Conservation (phyloP, 2,113 vertebrate species). For the Engystomops pustulosus region DNA sequence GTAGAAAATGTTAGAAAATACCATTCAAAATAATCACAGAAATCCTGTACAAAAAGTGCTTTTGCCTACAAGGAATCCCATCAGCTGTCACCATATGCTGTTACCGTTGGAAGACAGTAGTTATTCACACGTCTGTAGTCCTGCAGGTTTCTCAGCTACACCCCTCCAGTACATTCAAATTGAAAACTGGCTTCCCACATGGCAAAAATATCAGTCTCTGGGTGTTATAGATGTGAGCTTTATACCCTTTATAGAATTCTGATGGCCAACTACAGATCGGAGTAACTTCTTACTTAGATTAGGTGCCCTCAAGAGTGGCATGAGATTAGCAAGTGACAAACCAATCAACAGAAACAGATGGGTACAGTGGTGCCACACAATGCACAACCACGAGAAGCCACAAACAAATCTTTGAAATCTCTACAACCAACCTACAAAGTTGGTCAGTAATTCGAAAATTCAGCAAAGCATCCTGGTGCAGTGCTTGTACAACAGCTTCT, state of each 20-base stretch:
- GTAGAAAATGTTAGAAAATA: too few relatives aligned
- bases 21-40: too few relatives aligned
- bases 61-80: neutral
- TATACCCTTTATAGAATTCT: neutral
- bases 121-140: slow-evolving; percentile 37
- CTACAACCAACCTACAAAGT: too few relatives aligned
- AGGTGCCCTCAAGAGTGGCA: neutral
- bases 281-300: neutral
- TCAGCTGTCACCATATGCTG: neutral
- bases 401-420: too few relatives aligned
- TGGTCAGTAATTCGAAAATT: too few relatives aligned
- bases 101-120: neutral
- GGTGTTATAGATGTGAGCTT: neutral
- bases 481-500: too few relatives aligned
- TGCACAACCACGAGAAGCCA: neutral
- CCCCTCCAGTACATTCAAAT: neutral
- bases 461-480: too few relatives aligned
- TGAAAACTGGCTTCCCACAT: slow-evolving; percentile 30
- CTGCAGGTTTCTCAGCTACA: neutral
- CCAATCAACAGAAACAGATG: slow-evolving; percentile 2
- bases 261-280: neutral
- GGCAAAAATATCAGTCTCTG: slow-evolving; percentile 2
- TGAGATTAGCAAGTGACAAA: slow-evolving; percentile 18
- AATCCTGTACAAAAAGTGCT: neutral
- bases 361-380: neutral